Base-by-base conservation (phyloP, 2,113 vertebrate genomes). In the Phrynosoma blainvillii region DNA sequence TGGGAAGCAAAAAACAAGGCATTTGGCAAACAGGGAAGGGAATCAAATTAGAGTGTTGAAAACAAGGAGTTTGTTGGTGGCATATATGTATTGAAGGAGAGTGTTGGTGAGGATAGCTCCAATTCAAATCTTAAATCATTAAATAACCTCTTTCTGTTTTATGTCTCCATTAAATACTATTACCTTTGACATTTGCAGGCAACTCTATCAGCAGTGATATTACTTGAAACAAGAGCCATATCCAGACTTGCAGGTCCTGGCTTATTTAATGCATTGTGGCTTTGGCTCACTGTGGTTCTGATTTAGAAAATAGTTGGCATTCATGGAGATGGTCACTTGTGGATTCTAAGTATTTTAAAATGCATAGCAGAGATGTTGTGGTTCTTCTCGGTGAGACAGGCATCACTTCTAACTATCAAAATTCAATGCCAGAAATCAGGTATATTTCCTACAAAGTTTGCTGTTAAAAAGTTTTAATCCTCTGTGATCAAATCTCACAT, bases 81-180 rank as follows among this genome's bases (percentile, higher is more conserved):
- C 87, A 0, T 27, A 70, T 27, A 59, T 68, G 6, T 42, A 66
- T 88, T 40, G 68, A 65, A 87, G 20, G 59, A 62, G 59, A 18
- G 13, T 76, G 54, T 16, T 27, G 66, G 5, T 54, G 25, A 79
- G 92, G 92, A 74, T 90, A 84, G 74, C 76, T 90, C 84, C 89
- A 90, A 47, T 54, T 71, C 32, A n/a, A 74, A 87, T 82, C 79
- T 84, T 87, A 83, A 90, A 42, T 77, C 81, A 85, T 76, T 66
- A 84, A 86, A 77, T 92, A 92, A 70, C 85, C 82, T 11, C 1
- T 89, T 91, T 85, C 93, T 92, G 91, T 62, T 95, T 92, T 91
- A 84, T 89, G 92, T 88, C 18, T 11, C 36, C 79, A 56, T 66
- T 87, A 92, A 92, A 90, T 93, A 84, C 87, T 90, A 71, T 89